Percentiles rank a stretch among this genome's conserved stretches.
These are phyloP conservation scores for Diorhabda carinulata DNA, from an alignment of 1,140 invertebrate species.

Conservation along the genomic window DNA sequence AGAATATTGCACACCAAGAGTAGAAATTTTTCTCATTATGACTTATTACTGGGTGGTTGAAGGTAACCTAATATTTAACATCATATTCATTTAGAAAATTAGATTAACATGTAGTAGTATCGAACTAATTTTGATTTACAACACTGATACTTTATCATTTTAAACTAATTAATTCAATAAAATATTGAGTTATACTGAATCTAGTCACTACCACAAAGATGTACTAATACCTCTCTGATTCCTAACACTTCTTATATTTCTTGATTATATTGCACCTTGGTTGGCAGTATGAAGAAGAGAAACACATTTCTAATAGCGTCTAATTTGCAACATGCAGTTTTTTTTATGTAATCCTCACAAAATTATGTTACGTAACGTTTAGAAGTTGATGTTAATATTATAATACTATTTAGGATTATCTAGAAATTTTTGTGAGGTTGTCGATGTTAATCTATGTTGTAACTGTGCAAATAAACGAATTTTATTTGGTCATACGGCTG, in stretches of 20 bases:
- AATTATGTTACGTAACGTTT: constrained; percentile 11
- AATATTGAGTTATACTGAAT: too few relatives aligned
- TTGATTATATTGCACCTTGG: neutral
- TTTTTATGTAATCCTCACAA: constrained; percentile 11
- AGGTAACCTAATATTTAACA: too few relatives aligned
- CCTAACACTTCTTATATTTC: neutral
- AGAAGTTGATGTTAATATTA: constrained; percentile 7
- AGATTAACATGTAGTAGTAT: too few relatives aligned
- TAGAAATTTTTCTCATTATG: too few relatives aligned
- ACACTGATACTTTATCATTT: too few relatives aligned
- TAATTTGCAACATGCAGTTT: constrained; percentile 9
- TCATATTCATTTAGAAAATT: too few relatives aligned
- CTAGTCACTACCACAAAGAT: too few relatives aligned
- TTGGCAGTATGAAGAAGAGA: neutral
- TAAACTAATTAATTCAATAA: too few relatives aligned
- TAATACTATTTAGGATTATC: neutral
- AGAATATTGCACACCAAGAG: too few relatives aligned
- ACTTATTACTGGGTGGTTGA: too few relatives aligned
- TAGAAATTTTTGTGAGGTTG: neutral
- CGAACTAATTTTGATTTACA: too few relatives aligned
- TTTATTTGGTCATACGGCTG: too few relatives aligned
- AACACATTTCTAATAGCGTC: constrained; percentile 4
- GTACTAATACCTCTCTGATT: neutral
- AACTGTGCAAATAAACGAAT: neutral
- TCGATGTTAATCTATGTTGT: neutral